A percentile compares a stretch with the other conserved stretches of the same genome.
phyloP scores from a whole-genome alignment of 2,113 vertebrate genomes.

The Bombycilla garrulus region DNA sequence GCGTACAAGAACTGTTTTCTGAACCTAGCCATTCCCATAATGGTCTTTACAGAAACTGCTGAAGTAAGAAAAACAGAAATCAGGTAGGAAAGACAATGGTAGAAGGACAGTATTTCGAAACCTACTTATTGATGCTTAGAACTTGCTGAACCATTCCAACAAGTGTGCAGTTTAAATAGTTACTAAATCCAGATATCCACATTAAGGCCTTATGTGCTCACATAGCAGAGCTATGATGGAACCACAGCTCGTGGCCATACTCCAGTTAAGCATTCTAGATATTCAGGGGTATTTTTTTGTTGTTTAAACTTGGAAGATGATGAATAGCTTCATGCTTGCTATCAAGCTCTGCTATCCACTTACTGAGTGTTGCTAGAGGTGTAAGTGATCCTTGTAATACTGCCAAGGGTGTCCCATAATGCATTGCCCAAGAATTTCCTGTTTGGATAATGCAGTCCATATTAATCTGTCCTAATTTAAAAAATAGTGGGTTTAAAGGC shows the following conservation, averaged over 20 bases:
- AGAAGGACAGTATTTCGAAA: background rate
- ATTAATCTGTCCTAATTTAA: background rate
- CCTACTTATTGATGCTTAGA: background rate
- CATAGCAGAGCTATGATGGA: background rate
- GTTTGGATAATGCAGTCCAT: background rate
- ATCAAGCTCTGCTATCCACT: background rate
- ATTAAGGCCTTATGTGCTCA: background rate
- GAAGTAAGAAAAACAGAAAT: conserved; percentile 88
- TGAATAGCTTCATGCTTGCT: background rate
- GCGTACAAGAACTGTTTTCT: conserved; percentile 97
- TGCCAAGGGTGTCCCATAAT: background rate
- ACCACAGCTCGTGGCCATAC: background rate
- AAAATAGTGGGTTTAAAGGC: background rate
- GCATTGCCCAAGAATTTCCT: background rate
- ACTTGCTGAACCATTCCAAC: background rate
- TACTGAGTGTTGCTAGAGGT: background rate
- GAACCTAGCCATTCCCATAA: conserved; percentile 94
- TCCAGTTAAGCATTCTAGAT: background rate
- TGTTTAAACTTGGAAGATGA: background rate
- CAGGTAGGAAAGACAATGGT: conserved; percentile 73
- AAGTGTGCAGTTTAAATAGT: background rate
- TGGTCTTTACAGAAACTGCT: conserved; percentile 91
- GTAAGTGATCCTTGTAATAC: background rate
- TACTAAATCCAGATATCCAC: background rate
- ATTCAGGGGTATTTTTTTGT: background rate